Conservation (phyloP, 2,797 vertebrate genomes). For the Champsocephalus esox region DNA sequence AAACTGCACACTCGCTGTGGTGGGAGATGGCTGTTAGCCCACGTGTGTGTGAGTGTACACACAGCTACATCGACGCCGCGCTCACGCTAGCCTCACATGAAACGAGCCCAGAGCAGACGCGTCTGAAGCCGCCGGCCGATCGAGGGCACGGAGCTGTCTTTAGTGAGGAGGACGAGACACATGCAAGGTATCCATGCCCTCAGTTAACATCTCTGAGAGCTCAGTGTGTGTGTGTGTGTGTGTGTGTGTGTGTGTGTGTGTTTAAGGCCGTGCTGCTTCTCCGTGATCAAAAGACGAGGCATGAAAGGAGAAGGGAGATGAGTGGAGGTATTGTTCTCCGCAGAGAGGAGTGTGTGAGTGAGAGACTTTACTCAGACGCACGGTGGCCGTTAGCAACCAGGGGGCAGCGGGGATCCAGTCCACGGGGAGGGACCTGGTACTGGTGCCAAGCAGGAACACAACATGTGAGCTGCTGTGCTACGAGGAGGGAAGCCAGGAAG, state of each 20-base stretch:
- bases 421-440: conserved; percentile 8
- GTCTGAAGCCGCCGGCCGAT: conserved; percentile 56
- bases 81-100: conserved; percentile 33
- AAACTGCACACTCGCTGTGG: conserved; percentile 25
- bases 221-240: conserved; percentile 10
- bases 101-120: conserved; percentile 51
- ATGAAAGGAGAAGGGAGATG: conserved; percentile 32
- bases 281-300: conserved; percentile 68
- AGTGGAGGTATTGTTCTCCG: conserved; percentile 47
- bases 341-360: conserved; percentile 43
- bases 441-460: not conserved
- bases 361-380: conserved; percentile 38
- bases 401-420: conserved; percentile 26
- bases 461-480: not conserved
- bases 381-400: conserved; percentile 42
- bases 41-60: conserved; percentile 33
- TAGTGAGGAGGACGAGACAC: conserved; percentile 65
- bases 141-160: conserved; percentile 43
- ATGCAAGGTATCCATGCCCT: conserved; percentile 77
- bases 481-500: not conserved
- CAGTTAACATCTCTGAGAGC: conserved; percentile 66
- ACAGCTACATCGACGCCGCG: conserved; percentile 36
- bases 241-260: conserved; percentile 8
- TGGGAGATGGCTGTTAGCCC: conserved; percentile 31
- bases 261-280: conserved; percentile 57